Evolutionary conservation across 2,797 vertebrate genomes (phyloP), one percentile per base, ranked within the genome.

Genomic region (Cuculus canorus): DNA sequence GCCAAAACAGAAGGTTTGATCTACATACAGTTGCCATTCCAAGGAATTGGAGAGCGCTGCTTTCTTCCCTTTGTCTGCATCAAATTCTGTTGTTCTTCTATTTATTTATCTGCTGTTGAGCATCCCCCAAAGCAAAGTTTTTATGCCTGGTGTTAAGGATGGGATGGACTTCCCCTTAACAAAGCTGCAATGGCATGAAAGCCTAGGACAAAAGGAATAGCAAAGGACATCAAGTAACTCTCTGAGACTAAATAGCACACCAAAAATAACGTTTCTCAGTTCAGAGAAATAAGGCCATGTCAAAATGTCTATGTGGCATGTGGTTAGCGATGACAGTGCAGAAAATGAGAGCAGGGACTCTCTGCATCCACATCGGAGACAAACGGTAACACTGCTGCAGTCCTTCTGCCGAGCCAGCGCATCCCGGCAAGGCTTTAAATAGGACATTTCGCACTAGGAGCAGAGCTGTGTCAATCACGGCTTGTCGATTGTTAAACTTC

Each of bases 221-320:
- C 22, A 28, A 11, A 43, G 71, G 59, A 25, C 11, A 32, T 16
- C 0, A 14, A n/a, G 32, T 22, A 37, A 13, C 22, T 48, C 21
- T 30, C 19, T 41, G 59, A 19, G 47, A 37, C 1, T 5, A 53
- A 61, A 25, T 0, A 21, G 11, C 37, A 16, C 54, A 21, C 19
- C 64, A 53, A 17, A 79, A 47, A 3, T 9, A 12, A 3, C 0
- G 0, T 9, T 5, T 33, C 22, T 48, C 5, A 0, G 25, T 39
- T 30, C 5, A 7, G 80, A 37, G 27, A 19, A 27, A 16, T 24
- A 8, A 48, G 84, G 53, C 48, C 4, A 0, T 19, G 41, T 43
- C 65, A 37, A 57, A 11, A 32, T 17, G 28, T 2, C 12, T 3
- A 3, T 25, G 65, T n/a, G 37, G 59, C 50, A 64, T 2, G 1